phyloP scores from a whole-genome alignment of 37 sponge, comb jelly and placozoan genomes.

The Cliona cf. orientalis region DNA sequence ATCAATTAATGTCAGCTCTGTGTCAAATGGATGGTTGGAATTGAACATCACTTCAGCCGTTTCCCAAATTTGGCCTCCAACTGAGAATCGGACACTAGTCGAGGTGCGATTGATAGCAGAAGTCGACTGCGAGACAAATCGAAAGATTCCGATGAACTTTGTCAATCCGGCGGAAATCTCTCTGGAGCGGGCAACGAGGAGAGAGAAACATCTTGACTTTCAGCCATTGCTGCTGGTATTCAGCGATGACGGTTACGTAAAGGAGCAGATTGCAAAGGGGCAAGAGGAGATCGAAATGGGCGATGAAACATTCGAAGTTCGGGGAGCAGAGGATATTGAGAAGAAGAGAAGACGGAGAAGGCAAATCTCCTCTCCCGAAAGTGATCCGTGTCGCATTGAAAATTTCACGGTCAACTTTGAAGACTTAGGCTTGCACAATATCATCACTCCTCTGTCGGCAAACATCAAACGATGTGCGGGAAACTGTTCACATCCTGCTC shows the following conservation, averaged over 20 bases:
- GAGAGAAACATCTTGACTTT: conserved; percentile 1
- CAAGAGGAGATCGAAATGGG: neutral
- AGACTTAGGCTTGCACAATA: conserved; percentile 8
- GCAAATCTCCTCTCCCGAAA: neutral
- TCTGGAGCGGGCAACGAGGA: neutral
- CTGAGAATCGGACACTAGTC: neutral
- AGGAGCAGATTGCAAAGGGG: neutral
- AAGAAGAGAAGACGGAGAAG: neutral
- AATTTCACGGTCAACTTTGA: conserved; percentile 7
- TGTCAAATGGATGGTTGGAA: conserved; percentile 19
- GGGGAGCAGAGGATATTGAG: neutral
- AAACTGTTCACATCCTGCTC: neutral
- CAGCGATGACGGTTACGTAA: conserved; percentile 4
- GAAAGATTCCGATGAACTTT: conserved; percentile 14
- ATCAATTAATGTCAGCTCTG: neutral
- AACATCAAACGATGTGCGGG: conserved; percentile 17
- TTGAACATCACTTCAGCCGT: conserved; percentile 22
- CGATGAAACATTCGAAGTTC: no score
- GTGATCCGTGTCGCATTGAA: neutral
- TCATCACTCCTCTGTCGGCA: neutral
- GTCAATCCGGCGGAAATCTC: conserved; percentile 26
- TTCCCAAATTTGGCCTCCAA: conserved; percentile 4
- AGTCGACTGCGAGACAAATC: conserved; percentile 12
- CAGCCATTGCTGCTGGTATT: conserved; percentile 42
- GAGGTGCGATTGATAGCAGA: conserved; percentile 6